Evolutionary conservation across 2,113 vertebrate genomes (phyloP), one percentile per base, ranked within the genome.

Genomic region (Pipra filicauda): DNA sequence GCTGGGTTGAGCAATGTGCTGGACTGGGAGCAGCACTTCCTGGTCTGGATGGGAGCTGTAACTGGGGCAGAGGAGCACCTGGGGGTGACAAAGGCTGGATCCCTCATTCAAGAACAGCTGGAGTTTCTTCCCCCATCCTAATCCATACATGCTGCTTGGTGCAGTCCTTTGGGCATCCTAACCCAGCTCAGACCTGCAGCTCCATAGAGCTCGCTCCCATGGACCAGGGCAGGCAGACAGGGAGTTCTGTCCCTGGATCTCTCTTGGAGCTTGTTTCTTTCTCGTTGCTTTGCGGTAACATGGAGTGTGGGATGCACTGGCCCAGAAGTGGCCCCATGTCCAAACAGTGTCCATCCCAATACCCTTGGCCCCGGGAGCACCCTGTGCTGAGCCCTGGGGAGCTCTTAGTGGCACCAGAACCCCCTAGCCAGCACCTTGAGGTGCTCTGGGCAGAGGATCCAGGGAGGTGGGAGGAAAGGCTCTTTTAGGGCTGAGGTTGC

Each of bases 201-300:
- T 58, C 54, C 3, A 3, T 8, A 5, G 43, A 20, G 21, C 82
- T 79, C 0, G 0, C 39, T 62, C 37, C n/a, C 48, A 2, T 12
- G 35, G 48, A 11, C 33, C 66, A 24, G 39, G 28, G 28, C 58
- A 67, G 55, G 37, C 19, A 30, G 2, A 9, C 12, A 7, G 0
- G 0, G 14, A 3, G 4, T 9, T 55, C 65, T 59, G 54, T 19
- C 39, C 64, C n/a, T 26, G 19, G 7, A 14, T 61, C 23, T 67
- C 57, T 58, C 43, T 7, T 15, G 37, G 37, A 39, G 10, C 46
- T 59, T 1, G 0, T 48, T 65, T n/a, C 24, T 20, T 28, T 35
- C 73, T 41, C 27, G 1, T 8, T 22, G 24, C 65, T 57, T 46
- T 26, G 41, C 10, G 5, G 51, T 16, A 64, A 16, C 14, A 6